Evolutionary conservation across 1,140 invertebrate species (phyloP).

Genomic region (Bacillus rossius): DNA sequence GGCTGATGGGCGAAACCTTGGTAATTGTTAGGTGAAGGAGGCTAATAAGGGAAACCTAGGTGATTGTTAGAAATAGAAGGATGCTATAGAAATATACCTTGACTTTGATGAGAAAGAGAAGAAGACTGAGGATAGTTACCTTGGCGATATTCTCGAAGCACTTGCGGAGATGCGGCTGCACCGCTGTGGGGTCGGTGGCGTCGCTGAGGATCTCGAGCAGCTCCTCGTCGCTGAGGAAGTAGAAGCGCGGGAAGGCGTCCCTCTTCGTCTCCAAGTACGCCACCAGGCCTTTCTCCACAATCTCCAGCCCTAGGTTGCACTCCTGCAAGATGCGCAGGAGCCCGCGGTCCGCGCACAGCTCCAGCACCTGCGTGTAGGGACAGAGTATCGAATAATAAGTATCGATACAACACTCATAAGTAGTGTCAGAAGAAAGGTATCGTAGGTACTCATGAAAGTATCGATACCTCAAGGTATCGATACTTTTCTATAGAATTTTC

Average conservation of each 20-base stretch:
- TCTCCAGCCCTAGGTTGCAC: slow-evolving; percentile 56
- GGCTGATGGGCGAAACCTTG: too few species aligned
- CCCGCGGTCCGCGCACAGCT: slow-evolving; percentile 50
- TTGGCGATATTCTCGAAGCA: slow-evolving; percentile 73
- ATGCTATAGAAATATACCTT: too few species aligned
- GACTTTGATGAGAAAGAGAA: too few species aligned
- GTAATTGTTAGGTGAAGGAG: too few species aligned
- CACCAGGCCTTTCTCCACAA: slow-evolving; percentile 65
- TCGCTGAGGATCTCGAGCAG: slow-evolving; percentile 70
- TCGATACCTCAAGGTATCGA: too few species aligned
- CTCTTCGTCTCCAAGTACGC: slow-evolving; percentile 72
- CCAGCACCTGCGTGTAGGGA: slow-evolving; percentile 46
- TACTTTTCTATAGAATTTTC: too few species aligned
- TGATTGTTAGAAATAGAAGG: too few species aligned
- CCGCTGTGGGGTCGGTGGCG: slow-evolving; percentile 63
- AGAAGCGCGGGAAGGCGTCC: slow-evolving; percentile 64
- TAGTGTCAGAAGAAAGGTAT: too few species aligned
- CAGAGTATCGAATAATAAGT: too few species aligned
- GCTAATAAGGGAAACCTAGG: too few species aligned
- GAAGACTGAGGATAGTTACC: slow-evolving; percentile 38
- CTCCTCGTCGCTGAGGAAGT: slow-evolving; percentile 74
- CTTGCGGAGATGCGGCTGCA: slow-evolving; percentile 72
- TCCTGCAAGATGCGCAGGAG: slow-evolving; percentile 62
- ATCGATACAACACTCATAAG: too few species aligned
- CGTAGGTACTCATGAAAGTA: too few species aligned